Conservation (phyloP, 2,797 vertebrate genomes). For the Phaenicophaeus curvirostris region DNA sequence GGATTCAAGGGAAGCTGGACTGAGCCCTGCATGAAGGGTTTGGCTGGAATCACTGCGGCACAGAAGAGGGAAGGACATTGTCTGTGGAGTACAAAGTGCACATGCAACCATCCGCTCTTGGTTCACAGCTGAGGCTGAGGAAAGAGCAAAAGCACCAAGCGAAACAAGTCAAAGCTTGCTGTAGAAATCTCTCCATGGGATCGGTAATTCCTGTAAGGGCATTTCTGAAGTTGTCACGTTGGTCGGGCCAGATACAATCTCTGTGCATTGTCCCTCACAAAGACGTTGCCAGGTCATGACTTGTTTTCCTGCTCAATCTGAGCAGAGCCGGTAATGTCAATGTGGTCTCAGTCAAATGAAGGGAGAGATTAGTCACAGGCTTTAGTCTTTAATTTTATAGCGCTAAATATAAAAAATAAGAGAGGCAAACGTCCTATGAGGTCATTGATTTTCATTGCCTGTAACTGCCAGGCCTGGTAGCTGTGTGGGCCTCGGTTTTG, state of each 20-base stretch:
- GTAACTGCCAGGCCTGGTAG: accelerated
- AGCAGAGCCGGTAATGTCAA: neutral
- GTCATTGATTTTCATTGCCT: neutral
- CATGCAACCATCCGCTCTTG: neutral
- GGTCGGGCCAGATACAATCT: constrained; percentile 4
- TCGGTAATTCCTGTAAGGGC: constrained; percentile 3
- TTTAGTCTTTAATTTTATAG: neutral
- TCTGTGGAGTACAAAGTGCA: neutral
- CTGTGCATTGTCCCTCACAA: neutral
- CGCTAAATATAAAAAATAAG: neutral
- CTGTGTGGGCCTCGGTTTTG: neutral
- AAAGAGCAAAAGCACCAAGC: neutral
- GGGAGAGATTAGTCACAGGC: neutral
- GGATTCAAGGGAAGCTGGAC: neutral
- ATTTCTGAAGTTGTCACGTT: neutral
- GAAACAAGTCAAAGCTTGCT: neutral
- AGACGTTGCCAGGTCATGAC: neutral
- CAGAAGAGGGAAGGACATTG: neutral
- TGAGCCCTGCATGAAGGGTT: neutral
- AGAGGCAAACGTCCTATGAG: neutral
- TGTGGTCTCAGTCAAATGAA: neutral
- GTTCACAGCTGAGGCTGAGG: neutral
- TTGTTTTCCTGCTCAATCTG: neutral
- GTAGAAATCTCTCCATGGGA: neutral
- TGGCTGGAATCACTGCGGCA: neutral